phyloP scores from a whole-genome alignment of 2,888 invertebrate genomes.

The Hydriomena furcata region DNA sequence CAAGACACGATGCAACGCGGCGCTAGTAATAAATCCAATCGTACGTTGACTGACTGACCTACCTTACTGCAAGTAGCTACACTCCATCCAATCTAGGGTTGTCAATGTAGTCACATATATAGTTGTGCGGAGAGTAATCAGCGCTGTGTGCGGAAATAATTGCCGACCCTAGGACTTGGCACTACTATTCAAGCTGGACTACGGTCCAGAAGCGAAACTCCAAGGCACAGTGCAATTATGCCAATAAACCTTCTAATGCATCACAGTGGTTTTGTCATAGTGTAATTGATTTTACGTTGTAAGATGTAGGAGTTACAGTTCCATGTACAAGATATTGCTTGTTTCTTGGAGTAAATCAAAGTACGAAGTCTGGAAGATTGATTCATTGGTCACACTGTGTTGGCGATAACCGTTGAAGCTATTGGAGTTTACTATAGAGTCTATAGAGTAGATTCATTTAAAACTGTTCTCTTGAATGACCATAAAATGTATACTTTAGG shows the following conservation, averaged over 20 bases:
- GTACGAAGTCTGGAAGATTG: conserved; percentile 5
- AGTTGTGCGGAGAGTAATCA: conserved; percentile 22
- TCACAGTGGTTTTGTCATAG: too few relatives aligned
- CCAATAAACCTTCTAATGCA: too few relatives aligned
- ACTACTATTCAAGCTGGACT: neutral
- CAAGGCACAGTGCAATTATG: too few relatives aligned
- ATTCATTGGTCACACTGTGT: conserved; percentile 8
- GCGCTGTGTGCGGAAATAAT: conserved; percentile 26
- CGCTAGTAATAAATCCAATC: too few relatives aligned
- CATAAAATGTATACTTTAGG: neutral
- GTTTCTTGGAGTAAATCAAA: neutral
- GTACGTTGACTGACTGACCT: too few relatives aligned
- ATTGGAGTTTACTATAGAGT: too few relatives aligned
- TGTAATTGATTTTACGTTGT: too few relatives aligned
- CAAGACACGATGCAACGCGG: too few relatives aligned
- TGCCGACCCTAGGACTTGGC: conserved; percentile 16
- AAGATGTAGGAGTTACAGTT: too few relatives aligned
- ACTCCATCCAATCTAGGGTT: conserved; percentile 17
- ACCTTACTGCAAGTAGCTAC: neutral
- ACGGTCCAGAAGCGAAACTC: conserved; percentile 1
- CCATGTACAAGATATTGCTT: too few relatives aligned
- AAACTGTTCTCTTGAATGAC: neutral
- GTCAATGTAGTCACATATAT: conserved; percentile 19
- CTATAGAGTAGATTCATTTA: conserved; percentile 11
- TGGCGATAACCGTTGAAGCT: neutral